These are phyloP conservation scores for Grammomys surdaster DNA, from an alignment of 2,113 vertebrate genomes.

Conservation along the genomic window DNA sequence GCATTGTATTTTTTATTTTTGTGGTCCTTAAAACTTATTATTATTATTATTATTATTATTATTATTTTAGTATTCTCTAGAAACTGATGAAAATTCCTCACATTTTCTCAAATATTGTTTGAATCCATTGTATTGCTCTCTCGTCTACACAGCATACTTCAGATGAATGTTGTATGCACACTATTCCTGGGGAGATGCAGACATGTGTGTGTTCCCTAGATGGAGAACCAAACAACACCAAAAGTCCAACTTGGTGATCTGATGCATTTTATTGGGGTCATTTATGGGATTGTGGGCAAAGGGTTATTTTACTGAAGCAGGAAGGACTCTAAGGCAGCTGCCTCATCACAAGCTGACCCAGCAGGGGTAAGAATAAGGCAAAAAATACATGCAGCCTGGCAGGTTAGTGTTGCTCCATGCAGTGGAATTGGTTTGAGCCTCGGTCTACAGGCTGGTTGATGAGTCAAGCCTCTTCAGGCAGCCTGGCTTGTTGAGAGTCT, in stretches of 20 bases:
- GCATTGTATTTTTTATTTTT: background rate
- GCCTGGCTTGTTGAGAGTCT: background rate
- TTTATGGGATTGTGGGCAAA: background rate
- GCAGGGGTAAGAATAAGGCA: background rate
- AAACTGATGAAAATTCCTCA: background rate
- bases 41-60: background rate
- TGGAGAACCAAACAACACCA: background rate
- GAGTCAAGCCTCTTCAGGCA: background rate
- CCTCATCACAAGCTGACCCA: background rate
- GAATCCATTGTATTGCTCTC: background rate
- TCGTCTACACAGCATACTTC: background rate
- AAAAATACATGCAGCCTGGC: background rate
- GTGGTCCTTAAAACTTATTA: background rate
- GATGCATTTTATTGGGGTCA: background rate
- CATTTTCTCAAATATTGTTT: conserved; percentile 26
- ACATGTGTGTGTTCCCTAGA: background rate
- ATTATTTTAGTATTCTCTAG: conserved; percentile 30
- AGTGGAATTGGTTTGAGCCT: background rate
- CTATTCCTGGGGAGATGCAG: background rate
- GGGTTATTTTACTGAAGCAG: background rate
- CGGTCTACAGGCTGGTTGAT: background rate
- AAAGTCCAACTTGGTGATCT: background rate
- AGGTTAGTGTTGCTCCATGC: background rate
- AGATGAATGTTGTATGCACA: background rate
- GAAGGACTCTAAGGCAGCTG: background rate